A percentile compares a stretch with the other conserved stretches of the same genome.
Evolutionary conservation across 2,888 invertebrate species (phyloP).

Genomic region (Rhogogaster chlorosoma): DNA sequence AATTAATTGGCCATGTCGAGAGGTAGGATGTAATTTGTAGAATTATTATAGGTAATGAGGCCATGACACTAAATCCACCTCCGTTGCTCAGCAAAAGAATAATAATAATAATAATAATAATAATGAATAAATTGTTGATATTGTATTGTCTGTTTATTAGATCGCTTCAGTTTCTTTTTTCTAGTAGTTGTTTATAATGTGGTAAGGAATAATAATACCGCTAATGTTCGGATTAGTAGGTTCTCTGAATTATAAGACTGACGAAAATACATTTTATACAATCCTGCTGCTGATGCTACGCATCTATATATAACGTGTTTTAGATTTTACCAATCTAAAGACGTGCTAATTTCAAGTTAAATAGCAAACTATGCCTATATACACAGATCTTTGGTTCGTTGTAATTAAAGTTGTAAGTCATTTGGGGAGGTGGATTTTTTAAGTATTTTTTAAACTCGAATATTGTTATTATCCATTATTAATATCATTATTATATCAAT

Average conservation of each 20-base stretch:
- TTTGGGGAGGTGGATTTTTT: conserved; percentile 29
- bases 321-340: not conserved
- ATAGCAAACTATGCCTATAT: not conserved
- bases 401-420: conserved; percentile 35
- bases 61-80: conserved; percentile 46
- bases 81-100: conserved; percentile 27
- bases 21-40: conserved; percentile 15
- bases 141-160: conserved; percentile 17
- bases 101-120: not conserved
- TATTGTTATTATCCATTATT: not conserved
- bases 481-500: not conserved
- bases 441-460: not conserved
- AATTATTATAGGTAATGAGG: not conserved
- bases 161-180: conserved; percentile 17
- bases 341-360: not conserved
- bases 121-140: conserved; percentile 33
- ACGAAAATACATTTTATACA: conserved; percentile 55
- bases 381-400: conserved; percentile 10
- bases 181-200: conserved; percentile 36
- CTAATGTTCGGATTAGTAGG: conserved; percentile 52
- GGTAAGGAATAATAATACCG: conserved; percentile 38
- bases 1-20: conserved; percentile 37
- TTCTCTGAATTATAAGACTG: conserved; percentile 65
- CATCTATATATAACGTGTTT: conserved; percentile 5
- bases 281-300: conserved; percentile 6